Evolutionary conservation across 2,888 invertebrate genomes (phyloP), one percentile per base, ranked within the genome.

Genomic region (Phortica magna): DNA sequence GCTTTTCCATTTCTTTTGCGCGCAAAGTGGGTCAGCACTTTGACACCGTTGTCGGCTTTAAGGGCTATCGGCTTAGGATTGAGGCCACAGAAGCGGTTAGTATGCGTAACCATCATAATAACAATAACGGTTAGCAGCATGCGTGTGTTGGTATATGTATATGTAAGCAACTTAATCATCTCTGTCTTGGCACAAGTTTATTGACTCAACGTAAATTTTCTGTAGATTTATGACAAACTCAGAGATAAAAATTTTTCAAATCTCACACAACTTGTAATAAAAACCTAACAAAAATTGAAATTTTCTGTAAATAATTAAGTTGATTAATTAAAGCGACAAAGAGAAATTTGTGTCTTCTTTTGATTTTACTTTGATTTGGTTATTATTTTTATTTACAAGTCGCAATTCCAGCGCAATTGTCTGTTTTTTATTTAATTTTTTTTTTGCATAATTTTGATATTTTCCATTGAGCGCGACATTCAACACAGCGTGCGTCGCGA

Each of bases 1-100:
- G 31, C 72, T 78, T 19, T 78, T 64, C 65, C 71, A 73, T 83
- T 76, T 77, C 83, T 81, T 78, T 82, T 75, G 72, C 2, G 41
- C 70, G 9, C 22, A 42, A 65, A 42, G 19, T 22, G n/a, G 43
- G 70, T 48, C 70, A 48, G 48, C 42, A 48, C 43, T 70, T 48
- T 48, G 17, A 22, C 61, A 17, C 22, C 22, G 61, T 22, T 61
- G 61, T 17, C 61, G 22, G 5, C 7, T 61, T 22, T 7, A 59
- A 61, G 22, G 22, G 61, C 48, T 48, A 48, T 48, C 7, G 48
- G 48, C 48, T 6, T 48, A 9, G 7, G 7, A 12, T 48, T 14
- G 48, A 4, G 31, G 48, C 48, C 48, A 48, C 7, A 12, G 48
- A 48, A 48, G 48, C 48, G 3, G 48, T 2, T 48, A 31, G 31